phyloP scores from a whole-genome alignment of 2,113 vertebrate genomes.

The Varanus salvator region DNA sequence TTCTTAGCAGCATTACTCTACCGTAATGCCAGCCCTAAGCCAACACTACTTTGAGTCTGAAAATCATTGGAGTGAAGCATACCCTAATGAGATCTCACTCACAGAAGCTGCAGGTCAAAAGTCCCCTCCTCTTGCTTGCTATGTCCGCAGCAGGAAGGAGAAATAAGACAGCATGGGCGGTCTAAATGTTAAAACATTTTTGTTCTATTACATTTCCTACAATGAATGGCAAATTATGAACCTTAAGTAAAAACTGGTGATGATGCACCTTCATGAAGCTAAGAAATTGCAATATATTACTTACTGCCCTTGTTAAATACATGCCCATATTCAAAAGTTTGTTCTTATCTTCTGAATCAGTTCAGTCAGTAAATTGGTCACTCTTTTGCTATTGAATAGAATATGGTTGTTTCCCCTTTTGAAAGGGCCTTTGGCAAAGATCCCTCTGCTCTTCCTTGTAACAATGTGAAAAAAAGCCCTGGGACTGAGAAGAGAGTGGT shows the following conservation, averaged over 20 bases:
- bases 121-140: background rate
- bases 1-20: background rate
- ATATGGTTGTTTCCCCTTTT: background rate
- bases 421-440: background rate
- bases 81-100: constrained; percentile 35
- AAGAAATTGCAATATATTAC: background rate
- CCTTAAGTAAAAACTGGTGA: constrained; percentile 11
- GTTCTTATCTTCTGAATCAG: background rate
- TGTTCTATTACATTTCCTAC: background rate
- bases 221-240: constrained; percentile 8
- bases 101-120: constrained; percentile 6
- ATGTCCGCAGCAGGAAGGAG: background rate
- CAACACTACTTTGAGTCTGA: background rate
- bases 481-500: too few relatives aligned
- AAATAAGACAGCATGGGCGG: background rate
- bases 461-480: too few relatives aligned
- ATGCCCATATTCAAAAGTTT: background rate
- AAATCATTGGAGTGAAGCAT: background rate
- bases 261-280: constrained; percentile 1
- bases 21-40: background rate
- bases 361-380: constrained; percentile 9
- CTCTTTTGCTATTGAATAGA: background rate
- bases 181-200: background rate
- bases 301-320: constrained; percentile 9
- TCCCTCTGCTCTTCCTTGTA: background rate